Evolutionary conservation across 2,113 vertebrate genomes (phyloP).

Genomic region (Oreochromis aureus): DNA sequence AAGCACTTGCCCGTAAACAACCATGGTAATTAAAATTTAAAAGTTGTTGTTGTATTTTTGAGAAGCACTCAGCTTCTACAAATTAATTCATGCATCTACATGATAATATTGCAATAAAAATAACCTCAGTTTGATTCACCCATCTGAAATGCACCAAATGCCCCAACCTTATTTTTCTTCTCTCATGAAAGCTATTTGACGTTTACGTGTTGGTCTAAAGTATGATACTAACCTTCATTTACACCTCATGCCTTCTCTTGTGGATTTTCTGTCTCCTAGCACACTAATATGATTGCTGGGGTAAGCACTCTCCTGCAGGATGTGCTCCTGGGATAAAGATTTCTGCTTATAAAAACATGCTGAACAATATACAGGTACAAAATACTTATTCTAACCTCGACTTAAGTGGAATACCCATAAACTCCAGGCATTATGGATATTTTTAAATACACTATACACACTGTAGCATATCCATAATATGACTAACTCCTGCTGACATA

Average conservation of each 20-base stretch:
- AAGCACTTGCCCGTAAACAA: slow-evolving; percentile 11
- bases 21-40: background rate
- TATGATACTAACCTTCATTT: background rate
- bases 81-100: background rate
- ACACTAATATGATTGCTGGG: background rate
- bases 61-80: background rate
- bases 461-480: background rate
- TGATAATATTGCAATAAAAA: background rate
- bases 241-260: background rate
- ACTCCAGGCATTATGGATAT: background rate
- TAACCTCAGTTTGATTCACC: background rate
- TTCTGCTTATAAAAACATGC: slow-evolving; percentile 46
- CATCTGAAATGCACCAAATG: background rate
- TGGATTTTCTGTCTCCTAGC: background rate
- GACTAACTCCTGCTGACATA: background rate
- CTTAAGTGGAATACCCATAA: background rate
- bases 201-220: background rate
- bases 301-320: slow-evolving; percentile 27
- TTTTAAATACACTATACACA: background rate
- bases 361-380: slow-evolving; percentile 8
- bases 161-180: background rate
- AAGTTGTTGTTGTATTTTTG: background rate
- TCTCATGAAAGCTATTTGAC: background rate
- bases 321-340: slow-evolving; percentile 19
- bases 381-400: background rate